Evolutionary conservation across 1,140 invertebrate genomes (phyloP), one percentile per base, ranked within the genome.

Genomic region (Saccostrea cuccullata): DNA sequence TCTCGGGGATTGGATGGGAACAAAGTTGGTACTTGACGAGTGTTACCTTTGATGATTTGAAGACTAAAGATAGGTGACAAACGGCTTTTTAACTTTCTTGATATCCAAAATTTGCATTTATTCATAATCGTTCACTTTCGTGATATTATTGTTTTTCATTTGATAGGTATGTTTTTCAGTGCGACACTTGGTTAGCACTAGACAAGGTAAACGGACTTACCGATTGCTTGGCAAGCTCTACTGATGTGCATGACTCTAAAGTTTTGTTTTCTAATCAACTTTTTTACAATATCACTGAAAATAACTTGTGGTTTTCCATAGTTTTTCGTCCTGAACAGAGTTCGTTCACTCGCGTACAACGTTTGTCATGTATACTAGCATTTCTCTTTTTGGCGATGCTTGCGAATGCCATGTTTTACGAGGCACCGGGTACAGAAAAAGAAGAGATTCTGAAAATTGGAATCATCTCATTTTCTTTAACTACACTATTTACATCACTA

Each of bases 11-110:
- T 84, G 93, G 93, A 3, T 86, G 89, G n/a, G 67, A 93, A 40
- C 89, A 92, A 77, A 90, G 92, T n/a, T 95, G 94, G 94, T 94
- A 92, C 84, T 89, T 94, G 2, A 91, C 92, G 47, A 93, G 92
- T 85, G 86, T 94, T 13, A 90, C 91, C 20, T 86, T 95, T 11
- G 91, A 92, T 23, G 94, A 95, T 88, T 85, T 94, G 12, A 93
- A 94, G 86, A 93, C 92, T 17, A 88, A 90, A n/a, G 82, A 91
- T 83, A 91, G 87, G 92, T 95, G 92, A 94, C 94, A 90, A 84
- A n/a, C 26, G n/a, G 58, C n/a, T 20, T n/a, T 6, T 17, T 20
- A 64, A n/a, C 6, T 3, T 64, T 64, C 58, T 60, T 64, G 1
- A 17, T 3, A 60, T 13, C 13, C 13, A 60, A 1, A 47, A 60